Percentiles rank a stretch among this genome's conserved stretches.
phyloP scores from a whole-genome alignment of 2,888 invertebrate species.

The Romanomermis culicivorax region DNA sequence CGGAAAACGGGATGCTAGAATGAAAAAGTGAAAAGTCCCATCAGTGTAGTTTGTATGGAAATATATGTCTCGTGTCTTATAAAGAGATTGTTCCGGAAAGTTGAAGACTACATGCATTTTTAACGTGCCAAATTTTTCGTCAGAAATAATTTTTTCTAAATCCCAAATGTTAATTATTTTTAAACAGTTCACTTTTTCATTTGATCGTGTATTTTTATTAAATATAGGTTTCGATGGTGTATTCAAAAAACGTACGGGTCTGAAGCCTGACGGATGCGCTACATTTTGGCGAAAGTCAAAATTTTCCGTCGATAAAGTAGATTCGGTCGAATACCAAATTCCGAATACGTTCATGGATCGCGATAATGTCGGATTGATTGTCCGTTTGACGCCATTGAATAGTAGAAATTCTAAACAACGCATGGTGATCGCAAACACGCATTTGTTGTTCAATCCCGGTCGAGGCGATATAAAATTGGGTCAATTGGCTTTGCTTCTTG shows the following conservation, averaged over 20 bases:
- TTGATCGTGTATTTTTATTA: too few species aligned
- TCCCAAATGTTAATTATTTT: too few species aligned
- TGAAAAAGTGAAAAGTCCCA: too few species aligned
- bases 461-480: slow-evolving; percentile 70
- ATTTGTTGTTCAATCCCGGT: slow-evolving; percentile 71
- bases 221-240: slow-evolving; percentile 48
- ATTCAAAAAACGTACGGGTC: slow-evolving; percentile 60
- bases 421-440: slow-evolving; percentile 69
- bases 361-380: slow-evolving; percentile 51
- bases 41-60: too few species aligned
- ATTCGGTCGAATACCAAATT: slow-evolving; percentile 47
- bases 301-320: slow-evolving; percentile 45
- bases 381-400: not conserved
- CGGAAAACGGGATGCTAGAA: too few species aligned
- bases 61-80: too few species aligned
- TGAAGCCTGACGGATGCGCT: slow-evolving; percentile 65
- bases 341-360: slow-evolving; percentile 47
- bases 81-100: too few species aligned
- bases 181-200: too few species aligned
- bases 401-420: slow-evolving; percentile 11
- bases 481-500: slow-evolving; percentile 58
- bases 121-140: too few species aligned
- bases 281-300: slow-evolving; percentile 50
- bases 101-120: too few species aligned
- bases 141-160: too few species aligned